phyloP scores from a whole-genome alignment of 2,113 vertebrate species.

The Copsychus sechellarum region DNA sequence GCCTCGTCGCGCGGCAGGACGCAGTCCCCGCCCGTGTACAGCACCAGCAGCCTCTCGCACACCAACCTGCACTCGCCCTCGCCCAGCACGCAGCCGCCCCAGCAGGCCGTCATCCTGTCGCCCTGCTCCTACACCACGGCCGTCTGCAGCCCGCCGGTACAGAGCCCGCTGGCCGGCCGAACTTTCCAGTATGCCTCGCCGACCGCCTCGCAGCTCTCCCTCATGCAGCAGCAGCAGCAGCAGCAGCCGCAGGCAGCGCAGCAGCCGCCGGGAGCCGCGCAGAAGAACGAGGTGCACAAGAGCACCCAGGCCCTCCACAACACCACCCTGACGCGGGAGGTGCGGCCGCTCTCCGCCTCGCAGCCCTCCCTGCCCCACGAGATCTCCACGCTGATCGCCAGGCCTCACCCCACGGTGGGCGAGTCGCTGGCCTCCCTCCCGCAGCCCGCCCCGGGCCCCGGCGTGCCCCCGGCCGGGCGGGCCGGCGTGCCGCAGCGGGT shows the following conservation, averaged over 20 bases:
- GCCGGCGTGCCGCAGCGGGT: constrained; percentile 86
- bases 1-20: constrained; percentile 83
- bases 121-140: constrained; percentile 90
- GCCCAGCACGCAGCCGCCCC: constrained; percentile 80
- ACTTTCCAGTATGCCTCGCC: constrained; percentile 94
- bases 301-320: constrained; percentile 90
- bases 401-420: constrained; percentile 87
- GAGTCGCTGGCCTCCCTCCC: constrained; percentile 90
- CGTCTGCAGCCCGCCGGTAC: constrained; percentile 87
- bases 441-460: constrained; percentile 72
- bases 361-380: constrained; percentile 97
- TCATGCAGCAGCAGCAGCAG: constrained; percentile 76
- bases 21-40: constrained; percentile 83
- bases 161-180: constrained; percentile 88
- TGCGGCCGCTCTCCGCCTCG: constrained; percentile 95
- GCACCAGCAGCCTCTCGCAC: constrained; percentile 80
- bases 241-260: constrained; percentile 71
- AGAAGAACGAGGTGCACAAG: constrained; percentile 87
- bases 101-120: constrained; percentile 84
- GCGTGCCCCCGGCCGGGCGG: constrained; percentile 75
- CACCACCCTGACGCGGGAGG: constrained; percentile 87
- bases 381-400: constrained; percentile 80
- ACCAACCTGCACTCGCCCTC: constrained; percentile 85
- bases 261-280: constrained; percentile 73
- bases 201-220: constrained; percentile 90